Evolutionary conservation across 2,888 invertebrate species (phyloP).

Genomic region (Melitaea athalia): DNA sequence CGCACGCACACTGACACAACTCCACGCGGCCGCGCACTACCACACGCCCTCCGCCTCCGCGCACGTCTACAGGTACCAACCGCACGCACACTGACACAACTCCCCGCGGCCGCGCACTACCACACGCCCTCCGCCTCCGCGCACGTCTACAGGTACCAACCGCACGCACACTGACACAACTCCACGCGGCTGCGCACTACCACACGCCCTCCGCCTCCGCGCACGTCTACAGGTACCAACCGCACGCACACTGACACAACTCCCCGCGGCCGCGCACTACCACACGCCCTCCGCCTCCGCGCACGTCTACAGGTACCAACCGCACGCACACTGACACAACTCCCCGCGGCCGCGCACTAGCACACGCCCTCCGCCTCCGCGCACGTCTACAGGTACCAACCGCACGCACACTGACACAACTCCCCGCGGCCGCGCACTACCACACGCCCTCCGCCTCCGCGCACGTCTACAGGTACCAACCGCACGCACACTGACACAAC

Average conservation of each 20-base stretch:
- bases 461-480: too few species aligned
- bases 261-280: constrained; percentile 49
- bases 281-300: constrained; percentile 62
- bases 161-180: too few species aligned
- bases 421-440: constrained; percentile 66
- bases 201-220: constrained; percentile 62
- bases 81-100: too few species aligned
- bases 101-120: constrained; percentile 88
- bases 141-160: constrained; percentile 55
- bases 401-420: too few species aligned
- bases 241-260: too few species aligned
- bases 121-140: constrained; percentile 81
- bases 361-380: constrained; percentile 61
- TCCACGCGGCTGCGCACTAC: constrained; percentile 67
- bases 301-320: constrained; percentile 57
- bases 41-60: constrained; percentile 81
- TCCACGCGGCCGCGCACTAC: constrained; percentile 50
- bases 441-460: constrained; percentile 56
- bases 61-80: constrained; percentile 87
- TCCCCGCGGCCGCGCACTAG: constrained; percentile 49
- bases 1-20: too few species aligned
- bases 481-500: too few species aligned
- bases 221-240: constrained; percentile 57
- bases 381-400: constrained; percentile 55
- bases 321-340: too few species aligned